Evolutionary conservation across 1,140 invertebrate species (phyloP).

Genomic region (Apis florea): DNA sequence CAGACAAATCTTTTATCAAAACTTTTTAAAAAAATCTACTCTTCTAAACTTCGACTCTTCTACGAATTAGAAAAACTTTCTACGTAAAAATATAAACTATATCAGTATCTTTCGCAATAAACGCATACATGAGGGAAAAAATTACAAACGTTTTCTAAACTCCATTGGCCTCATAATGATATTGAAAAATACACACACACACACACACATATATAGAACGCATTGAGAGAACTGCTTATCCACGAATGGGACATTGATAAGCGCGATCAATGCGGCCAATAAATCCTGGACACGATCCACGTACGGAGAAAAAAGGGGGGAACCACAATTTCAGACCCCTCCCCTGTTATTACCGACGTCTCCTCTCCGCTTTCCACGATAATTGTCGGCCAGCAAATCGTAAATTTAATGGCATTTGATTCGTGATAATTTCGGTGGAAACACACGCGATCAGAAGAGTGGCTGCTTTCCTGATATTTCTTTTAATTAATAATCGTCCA

Average conservation of each 20-base stretch:
- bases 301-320: conserved; percentile 29
- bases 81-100: too few relatives aligned
- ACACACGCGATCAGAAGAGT: too few relatives aligned
- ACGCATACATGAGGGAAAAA: too few relatives aligned
- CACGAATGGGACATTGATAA: conserved; percentile 31
- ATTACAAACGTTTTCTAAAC: too few relatives aligned
- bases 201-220: background rate
- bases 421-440: conserved; percentile 72
- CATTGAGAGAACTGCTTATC: background rate
- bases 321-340: conserved; percentile 59
- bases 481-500: too few relatives aligned
- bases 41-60: too few relatives aligned
- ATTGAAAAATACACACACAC: background rate
- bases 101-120: too few relatives aligned
- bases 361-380: conserved; percentile 46
- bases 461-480: too few relatives aligned
- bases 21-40: too few relatives aligned
- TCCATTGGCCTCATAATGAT: too few relatives aligned
- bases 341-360: conserved; percentile 64
- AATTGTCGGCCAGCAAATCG: conserved; percentile 71
- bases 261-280: conserved; percentile 56
- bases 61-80: too few relatives aligned
- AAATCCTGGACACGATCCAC: conserved; percentile 57
- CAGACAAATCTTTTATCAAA: too few relatives aligned
- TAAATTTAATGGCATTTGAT: conserved; percentile 76